Evolutionary conservation across 1,140 invertebrate genomes (phyloP).

Genomic region (Magallana ariakensis): DNA sequence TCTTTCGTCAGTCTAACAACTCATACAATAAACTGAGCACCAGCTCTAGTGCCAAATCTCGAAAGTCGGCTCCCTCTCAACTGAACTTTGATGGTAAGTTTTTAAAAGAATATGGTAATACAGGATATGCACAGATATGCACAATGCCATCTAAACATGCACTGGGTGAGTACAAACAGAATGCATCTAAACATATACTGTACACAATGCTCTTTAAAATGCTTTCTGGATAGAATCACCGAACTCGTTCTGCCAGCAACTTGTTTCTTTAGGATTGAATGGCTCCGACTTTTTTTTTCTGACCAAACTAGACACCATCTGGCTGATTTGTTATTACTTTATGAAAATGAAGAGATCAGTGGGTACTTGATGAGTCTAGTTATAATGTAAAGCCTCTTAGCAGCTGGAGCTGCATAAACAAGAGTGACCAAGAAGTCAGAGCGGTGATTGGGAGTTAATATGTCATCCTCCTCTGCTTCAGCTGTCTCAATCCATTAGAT

Average conservation of each 20-base stretch:
- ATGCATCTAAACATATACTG: no score
- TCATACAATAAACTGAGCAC: slow-evolving; percentile 47
- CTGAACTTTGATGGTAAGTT: slow-evolving; percentile 40
- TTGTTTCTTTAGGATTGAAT: no score
- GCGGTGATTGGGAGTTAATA: background rate
- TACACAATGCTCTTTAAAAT: background rate
- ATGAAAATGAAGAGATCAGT: no score
- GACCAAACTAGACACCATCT: no score
- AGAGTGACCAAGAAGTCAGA: background rate
- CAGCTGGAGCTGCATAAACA: background rate
- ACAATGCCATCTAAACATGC: no score
- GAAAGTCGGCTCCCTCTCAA: slow-evolving; percentile 39
- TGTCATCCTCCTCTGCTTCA: background rate
- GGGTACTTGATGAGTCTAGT: no score
- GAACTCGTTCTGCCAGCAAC: background rate
- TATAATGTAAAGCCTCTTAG: no score
- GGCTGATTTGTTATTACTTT: no score
- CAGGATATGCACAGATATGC: no score
- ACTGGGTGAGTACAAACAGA: background rate
- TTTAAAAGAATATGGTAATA: background rate
- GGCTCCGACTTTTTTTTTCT: no score
- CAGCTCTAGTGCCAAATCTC: slow-evolving; percentile 49
- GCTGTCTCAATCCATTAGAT: no score
- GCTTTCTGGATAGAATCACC: background rate
- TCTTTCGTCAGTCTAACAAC: slow-evolving; percentile 61